Evolutionary conservation across 2,888 invertebrate genomes (phyloP), one percentile per base, ranked within the genome.

Genomic region (Drosophila neotestacea): DNA sequence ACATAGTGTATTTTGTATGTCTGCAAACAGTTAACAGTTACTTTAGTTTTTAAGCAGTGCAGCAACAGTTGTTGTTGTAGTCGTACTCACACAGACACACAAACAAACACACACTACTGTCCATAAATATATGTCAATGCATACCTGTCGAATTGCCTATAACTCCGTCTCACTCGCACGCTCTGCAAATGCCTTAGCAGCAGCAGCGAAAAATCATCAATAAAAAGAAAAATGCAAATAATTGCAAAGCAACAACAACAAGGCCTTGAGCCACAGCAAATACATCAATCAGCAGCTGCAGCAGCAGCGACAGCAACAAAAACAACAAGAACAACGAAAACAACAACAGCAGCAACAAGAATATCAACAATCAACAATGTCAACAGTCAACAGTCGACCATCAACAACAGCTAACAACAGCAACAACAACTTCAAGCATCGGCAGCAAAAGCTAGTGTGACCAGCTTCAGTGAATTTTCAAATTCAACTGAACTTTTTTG

Each of bases 21-120:
- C 48, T 48, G 48, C 32, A 50, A 62, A 59, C 46, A 52, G 41
- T n/a, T 51, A 59, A 59, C 39, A 41, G 46, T 50, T 51, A 60
- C n/a, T 32, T 61, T 70, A 67, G 70, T 67, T 70, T 46, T 79
- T 80, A 77, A 77, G 52, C 46, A 56, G 38, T 42, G 76, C 59
- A 73, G 68, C 77, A 78, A 55, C 67, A 69, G 69, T 71, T 70
- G 85, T 79, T 79, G 85, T 85, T 79, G 62, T 65, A 68, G 63
- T 84, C 52, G 48, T 55, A 42, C 44, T 41, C 30, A 48, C 48
- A 30, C 22, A 47, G 16, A 34, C 42, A 50, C 32, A 16, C n/a
- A 46, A 22, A 27, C 6, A 11, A 7, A 38, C 4, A 38, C 32
- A 22, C 3, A 22, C 22, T 22, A 22, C 30, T 32, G 22, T 58